Evolutionary conservation across 2,113 vertebrate species (phyloP).

Genomic region (Acrocephalus kingi): DNA sequence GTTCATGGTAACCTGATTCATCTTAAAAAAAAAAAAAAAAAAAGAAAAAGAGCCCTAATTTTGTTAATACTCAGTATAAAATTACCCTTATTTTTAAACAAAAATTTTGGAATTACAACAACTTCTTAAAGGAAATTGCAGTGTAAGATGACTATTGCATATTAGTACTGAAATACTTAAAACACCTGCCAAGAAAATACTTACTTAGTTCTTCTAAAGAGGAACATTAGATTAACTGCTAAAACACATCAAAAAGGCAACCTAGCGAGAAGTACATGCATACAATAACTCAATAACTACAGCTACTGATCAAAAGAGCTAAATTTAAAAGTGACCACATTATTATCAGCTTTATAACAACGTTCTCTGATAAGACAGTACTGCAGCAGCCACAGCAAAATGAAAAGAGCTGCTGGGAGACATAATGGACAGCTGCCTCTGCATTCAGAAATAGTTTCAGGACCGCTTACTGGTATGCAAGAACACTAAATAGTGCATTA

Average conservation of each 20-base stretch:
- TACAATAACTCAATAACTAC: constrained; percentile 1
- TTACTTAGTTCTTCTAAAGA: background rate
- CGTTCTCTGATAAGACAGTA: background rate
- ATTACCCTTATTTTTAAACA: background rate
- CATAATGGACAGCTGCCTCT: background rate
- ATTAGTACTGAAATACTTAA: background rate
- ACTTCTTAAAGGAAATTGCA: background rate
- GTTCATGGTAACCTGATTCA: background rate
- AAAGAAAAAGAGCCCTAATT: background rate
- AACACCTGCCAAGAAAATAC: background rate
- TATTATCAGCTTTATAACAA: constrained; percentile 4
- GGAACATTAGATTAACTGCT: background rate
- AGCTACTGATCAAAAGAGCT: background rate
- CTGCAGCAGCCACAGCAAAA: background rate
- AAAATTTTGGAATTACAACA: background rate
- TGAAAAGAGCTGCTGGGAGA: constrained; percentile 3
- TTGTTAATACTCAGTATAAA: background rate
- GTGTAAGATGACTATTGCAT: background rate
- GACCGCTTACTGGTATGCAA: background rate
- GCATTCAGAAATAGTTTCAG: background rate
- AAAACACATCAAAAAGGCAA: background rate
- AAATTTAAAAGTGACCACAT: background rate
- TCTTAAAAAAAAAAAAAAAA: background rate
- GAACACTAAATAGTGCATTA: background rate
- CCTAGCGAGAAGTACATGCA: background rate